Evolutionary conservation across 2,797 vertebrate genomes (phyloP).

Genomic region (Takifugu ocellatus): DNA sequence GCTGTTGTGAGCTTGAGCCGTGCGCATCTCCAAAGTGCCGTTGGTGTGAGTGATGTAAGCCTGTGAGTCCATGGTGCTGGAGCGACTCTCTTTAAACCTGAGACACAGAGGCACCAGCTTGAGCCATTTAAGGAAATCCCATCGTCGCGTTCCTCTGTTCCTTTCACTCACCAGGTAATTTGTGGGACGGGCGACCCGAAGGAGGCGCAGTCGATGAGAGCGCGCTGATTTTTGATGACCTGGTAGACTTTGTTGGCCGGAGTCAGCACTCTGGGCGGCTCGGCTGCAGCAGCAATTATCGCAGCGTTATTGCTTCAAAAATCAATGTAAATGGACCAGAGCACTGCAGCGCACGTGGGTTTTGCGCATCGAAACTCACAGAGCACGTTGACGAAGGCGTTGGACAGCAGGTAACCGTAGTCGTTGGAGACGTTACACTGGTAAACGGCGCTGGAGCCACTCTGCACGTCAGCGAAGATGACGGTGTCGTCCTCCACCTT

Average conservation of each 20-base stretch:
- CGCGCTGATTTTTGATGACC: conserved; percentile 84
- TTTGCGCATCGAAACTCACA: conserved; percentile 74
- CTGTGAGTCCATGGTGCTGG: conserved; percentile 83
- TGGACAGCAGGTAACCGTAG: conserved; percentile 91
- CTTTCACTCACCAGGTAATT: conserved; percentile 85
- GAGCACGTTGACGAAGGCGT: conserved; percentile 93
- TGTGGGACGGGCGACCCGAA: conserved; percentile 94
- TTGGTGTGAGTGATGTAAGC: conserved; percentile 85
- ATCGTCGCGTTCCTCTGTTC: not conserved
- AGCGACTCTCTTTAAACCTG: conserved; percentile 90
- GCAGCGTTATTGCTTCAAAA: conserved; percentile 23
- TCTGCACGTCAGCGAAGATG: conserved; percentile 88
- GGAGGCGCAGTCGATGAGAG: conserved; percentile 84
- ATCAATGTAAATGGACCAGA: conserved; percentile 23
- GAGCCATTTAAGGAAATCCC: conserved; percentile 7
- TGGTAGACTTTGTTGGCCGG: conserved; percentile 84
- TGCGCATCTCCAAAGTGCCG: conserved; percentile 86
- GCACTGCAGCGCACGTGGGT: conserved; percentile 12
- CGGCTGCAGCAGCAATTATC: conserved; percentile 76
- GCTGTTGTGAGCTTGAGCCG: conserved; percentile 79
- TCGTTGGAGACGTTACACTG: conserved; percentile 95
- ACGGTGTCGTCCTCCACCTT: conserved; percentile 90
- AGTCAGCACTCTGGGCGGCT: conserved; percentile 91
- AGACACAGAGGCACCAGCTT: conserved; percentile 7
- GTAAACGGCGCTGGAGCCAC: conserved; percentile 90